Evolutionary conservation across 2,888 invertebrate species (phyloP).

Genomic region (Dendrolimus houi): DNA sequence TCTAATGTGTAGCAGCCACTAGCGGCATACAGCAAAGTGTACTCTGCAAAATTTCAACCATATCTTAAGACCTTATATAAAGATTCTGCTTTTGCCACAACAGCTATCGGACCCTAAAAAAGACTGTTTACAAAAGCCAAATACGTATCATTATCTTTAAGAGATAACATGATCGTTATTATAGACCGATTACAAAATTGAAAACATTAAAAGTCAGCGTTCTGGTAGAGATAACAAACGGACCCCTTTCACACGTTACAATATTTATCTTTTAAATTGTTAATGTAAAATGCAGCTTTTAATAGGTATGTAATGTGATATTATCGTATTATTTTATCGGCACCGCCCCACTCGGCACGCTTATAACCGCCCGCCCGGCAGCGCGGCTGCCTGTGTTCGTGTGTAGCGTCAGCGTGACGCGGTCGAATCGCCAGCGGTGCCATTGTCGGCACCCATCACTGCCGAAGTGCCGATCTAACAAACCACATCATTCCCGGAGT

Average conservation of each 20-base stretch:
- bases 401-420: constrained; percentile 1
- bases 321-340: constrained; percentile 55
- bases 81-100: neutral
- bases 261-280: constrained; percentile 47
- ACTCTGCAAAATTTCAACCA: too few species aligned
- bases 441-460: constrained; percentile 5
- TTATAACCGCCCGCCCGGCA: constrained; percentile 52
- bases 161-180: neutral
- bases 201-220: neutral
- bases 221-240: constrained; percentile 24
- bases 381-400: constrained; percentile 12
- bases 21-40: too few species aligned
- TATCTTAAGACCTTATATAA: too few species aligned
- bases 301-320: constrained; percentile 58
- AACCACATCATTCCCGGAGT: constrained; percentile 36
- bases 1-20: too few species aligned
- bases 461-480: constrained; percentile 13
- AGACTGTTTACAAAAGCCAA: neutral
- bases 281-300: constrained; percentile 53
- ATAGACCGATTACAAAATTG: neutral
- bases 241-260: constrained; percentile 39
- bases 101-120: neutral
- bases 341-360: constrained; percentile 39
- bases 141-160: neutral
- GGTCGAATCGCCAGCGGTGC: neutral